Evolutionary conservation across 2,888 invertebrate genomes (phyloP).

Genomic region (Tipula vernalis): DNA sequence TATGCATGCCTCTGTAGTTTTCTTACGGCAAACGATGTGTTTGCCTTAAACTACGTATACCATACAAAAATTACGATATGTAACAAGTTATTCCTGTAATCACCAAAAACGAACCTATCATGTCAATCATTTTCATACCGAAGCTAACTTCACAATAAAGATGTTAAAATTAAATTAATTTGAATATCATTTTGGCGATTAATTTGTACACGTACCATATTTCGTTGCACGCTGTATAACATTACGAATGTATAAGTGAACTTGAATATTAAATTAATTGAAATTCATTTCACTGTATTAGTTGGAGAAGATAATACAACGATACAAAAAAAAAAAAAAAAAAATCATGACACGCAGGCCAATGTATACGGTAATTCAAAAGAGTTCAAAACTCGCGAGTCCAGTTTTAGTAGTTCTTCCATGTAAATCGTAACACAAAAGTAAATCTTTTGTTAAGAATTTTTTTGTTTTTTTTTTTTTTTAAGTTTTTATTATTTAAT

Average conservation of each 20-base stretch:
- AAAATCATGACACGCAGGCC: slow-evolving; percentile 7
- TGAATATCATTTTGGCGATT: no score
- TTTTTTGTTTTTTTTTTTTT: neutral
- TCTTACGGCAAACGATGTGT: no score
- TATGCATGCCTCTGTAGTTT: no score
- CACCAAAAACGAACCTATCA: no score
- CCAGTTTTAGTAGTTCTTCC: slow-evolving; percentile 5
- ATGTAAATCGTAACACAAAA: neutral
- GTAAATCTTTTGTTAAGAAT: neutral
- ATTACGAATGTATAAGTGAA: neutral
- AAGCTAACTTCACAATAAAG: no score
- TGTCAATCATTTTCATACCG: no score
- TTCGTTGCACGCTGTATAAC: neutral
- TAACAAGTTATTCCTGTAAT: no score
- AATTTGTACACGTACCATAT: neutral
- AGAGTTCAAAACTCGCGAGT: slow-evolving; percentile 8
- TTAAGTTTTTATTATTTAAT: slow-evolving; percentile 5
- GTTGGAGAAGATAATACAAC: neutral
- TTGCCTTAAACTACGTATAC: no score
- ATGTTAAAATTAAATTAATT: no score
- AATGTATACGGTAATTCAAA: slow-evolving; percentile 6
- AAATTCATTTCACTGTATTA: neutral
- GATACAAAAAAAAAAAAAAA: neutral
- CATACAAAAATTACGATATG: no score
- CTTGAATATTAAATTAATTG: neutral